These are phyloP conservation scores for Heliconius congener DNA, from an alignment of 1,140 invertebrate genomes.

Conservation along the genomic window DNA sequence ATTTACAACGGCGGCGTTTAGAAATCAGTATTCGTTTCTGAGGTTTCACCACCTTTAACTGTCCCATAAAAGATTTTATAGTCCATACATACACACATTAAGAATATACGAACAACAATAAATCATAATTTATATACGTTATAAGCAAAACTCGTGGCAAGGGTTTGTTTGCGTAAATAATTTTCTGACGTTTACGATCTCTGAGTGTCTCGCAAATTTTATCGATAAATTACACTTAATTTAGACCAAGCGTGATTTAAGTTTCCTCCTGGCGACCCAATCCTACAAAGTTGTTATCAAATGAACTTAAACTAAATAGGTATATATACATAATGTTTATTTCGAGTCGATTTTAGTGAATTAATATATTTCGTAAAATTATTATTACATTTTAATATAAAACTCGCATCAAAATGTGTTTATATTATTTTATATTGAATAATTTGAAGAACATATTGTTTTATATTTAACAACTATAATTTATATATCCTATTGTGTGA, in stretches of 20 bases:
- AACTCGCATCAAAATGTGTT: no score
- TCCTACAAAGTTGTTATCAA: conserved; percentile 57
- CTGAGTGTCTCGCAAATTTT: conserved; percentile 69
- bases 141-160: conserved; percentile 64
- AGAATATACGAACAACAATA: conserved; percentile 71
- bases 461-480: no score
- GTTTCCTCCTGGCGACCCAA: conserved; percentile 44
- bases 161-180: conserved; percentile 66
- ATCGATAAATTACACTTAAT: conserved; percentile 63
- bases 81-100: conserved; percentile 76
- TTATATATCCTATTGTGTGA: no score
- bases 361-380: background rate
- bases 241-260: conserved; percentile 61
- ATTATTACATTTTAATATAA: no score
- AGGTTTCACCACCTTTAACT: conserved; percentile 69
- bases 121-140: conserved; percentile 73
- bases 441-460: no score
- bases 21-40: conserved; percentile 71
- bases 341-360: background rate
- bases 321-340: background rate
- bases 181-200: conserved; percentile 69
- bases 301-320: conserved; percentile 13
- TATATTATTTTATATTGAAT: no score
- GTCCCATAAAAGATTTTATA: conserved; percentile 76
- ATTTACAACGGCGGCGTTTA: conserved; percentile 72